Evolutionary conservation across 2,113 vertebrate species (phyloP).

Genomic region (Pterophyllum scalare): DNA sequence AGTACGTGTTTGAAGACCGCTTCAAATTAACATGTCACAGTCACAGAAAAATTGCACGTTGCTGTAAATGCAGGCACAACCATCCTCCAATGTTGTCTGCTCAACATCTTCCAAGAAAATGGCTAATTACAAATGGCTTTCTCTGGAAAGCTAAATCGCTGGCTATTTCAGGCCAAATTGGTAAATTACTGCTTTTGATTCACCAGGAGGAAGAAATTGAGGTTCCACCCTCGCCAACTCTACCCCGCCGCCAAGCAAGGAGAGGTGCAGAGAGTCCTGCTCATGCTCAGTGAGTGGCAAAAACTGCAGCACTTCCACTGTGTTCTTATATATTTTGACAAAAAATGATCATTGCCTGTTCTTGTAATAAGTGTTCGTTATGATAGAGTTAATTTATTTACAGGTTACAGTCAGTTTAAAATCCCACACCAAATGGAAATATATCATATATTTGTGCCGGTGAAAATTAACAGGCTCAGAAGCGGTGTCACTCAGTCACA

Average conservation of each 20-base stretch:
- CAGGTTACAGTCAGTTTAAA: not conserved
- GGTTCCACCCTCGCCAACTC: constrained; percentile 92
- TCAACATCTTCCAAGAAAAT: not conserved
- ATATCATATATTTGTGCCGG: not conserved
- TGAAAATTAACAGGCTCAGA: not conserved
- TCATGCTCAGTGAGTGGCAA: constrained; percentile 88
- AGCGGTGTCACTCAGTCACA: not conserved
- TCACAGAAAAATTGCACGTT: not conserved
- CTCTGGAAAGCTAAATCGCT: not conserved
- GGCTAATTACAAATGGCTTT: not conserved
- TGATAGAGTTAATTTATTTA: not conserved
- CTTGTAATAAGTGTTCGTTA: not conserved
- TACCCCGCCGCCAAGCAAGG: constrained; percentile 91
- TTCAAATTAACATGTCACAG: not conserved
- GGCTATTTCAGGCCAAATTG: not conserved
- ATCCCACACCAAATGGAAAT: not conserved
- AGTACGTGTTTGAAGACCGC: not conserved
- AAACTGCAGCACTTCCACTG: not conserved
- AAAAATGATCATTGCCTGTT: not conserved
- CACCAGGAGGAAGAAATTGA: constrained; percentile 89
- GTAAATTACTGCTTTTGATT: constrained; percentile 11
- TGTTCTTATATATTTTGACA: not conserved
- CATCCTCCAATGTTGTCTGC: not conserved
- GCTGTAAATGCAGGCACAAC: not conserved
- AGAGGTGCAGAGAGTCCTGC: constrained; percentile 90